Conservation (phyloP, 92 coral and sea anemone genomes). For the Phenganax stokvisi region DNA sequence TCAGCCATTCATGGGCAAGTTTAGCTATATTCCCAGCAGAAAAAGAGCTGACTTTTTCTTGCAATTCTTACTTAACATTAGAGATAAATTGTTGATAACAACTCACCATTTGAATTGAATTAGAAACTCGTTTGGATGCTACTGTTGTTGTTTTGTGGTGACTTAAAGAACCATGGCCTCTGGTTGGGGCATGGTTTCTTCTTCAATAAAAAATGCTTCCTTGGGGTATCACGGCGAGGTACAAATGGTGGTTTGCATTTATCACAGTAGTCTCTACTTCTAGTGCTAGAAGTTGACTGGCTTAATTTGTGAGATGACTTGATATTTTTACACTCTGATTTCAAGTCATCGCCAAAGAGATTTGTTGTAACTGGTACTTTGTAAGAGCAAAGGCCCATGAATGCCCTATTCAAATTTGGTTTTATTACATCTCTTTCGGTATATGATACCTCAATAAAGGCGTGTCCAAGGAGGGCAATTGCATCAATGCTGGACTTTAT, state of each 20-base stretch:
- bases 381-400: neutral
- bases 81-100: neutral
- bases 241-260: too few species aligned
- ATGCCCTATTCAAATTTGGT: neutral
- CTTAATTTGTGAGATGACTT: too few species aligned
- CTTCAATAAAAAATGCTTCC: slow-evolving; percentile 6
- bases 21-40: neutral
- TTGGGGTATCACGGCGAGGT: neutral
- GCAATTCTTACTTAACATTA: neutral
- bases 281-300: too few species aligned
- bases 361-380: slow-evolving; percentile 1
- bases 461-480: slow-evolving; percentile 14
- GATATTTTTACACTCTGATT: neutral
- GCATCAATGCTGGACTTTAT: slow-evolving; percentile 3
- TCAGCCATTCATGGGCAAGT: neutral
- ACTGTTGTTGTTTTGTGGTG: neutral
- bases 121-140: neutral
- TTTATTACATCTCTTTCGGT: neutral
- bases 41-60: neutral
- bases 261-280: too few species aligned
- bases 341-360: slow-evolving; percentile 1
- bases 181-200: neutral
- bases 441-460: slow-evolving; percentile 2
- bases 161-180: neutral
- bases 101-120: neutral